Evolutionary conservation across 1,140 invertebrate species (phyloP), one percentile per base, ranked within the genome.

Genomic region (Teleopsis dalmanni): DNA sequence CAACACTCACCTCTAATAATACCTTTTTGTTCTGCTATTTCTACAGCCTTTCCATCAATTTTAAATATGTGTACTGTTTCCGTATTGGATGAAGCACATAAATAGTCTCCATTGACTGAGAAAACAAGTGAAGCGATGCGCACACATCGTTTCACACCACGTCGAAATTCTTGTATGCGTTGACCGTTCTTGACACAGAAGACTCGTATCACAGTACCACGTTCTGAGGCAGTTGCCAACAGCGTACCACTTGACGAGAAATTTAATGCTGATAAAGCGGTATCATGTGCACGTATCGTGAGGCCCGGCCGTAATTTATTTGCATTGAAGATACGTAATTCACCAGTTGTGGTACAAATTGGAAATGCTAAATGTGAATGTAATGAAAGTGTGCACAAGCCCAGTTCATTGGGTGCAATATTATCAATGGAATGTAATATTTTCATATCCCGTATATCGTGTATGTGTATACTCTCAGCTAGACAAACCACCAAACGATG

Each of bases 381-480:
- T 57, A 84, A 84, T n/a, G 93, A 95, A 3, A 99, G 78, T 48
- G 92, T 90, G 75, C 91, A 92, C 27, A 99, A 76, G 6, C 96
- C 96, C 60, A 80, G 77, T 35, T 89, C 87, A 76, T 99, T 99
- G 22, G 90, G 87, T 41, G 96, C 95, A 40, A 95, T 98, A 67
- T 98, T 95, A 57, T 91, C 81, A 63, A 99, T 98, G 47, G 92
- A 97, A 68, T 99, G 95, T 58, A 98, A 75, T 26, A 98, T 88
- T 75, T 94, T 95, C 95, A 99, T 98, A 71, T 99, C 95, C 27
- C 89, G 81, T 60, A 99, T 97, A 75, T 98, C 97, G 75, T 99
- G 95, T 64, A 99, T 96, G 74, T 97, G 95, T 55, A 99, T 78
- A 51, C 89, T 93, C 73, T 98, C 95, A 72, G 98, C 94, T 57